Evolutionary conservation across 2,888 invertebrate genomes (phyloP), one percentile per base, ranked within the genome.

Genomic region (Cosmopolites sordidus): DNA sequence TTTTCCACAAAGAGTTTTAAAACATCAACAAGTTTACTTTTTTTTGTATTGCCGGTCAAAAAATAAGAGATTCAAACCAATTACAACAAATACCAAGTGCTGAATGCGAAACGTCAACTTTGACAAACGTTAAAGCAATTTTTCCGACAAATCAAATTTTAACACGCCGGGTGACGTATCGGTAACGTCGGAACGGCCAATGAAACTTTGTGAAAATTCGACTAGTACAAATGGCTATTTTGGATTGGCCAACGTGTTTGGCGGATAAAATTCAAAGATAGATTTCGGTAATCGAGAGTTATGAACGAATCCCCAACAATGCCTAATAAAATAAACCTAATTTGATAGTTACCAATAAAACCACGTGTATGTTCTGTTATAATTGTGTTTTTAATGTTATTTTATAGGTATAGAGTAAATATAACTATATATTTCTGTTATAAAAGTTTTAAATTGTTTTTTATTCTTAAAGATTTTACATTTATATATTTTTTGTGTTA

Each of bases 221-320:
- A 43, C 48, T 47, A 8, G 58, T 67, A 64, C 73, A 73, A 69
- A 70, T 73, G 73, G 71, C 72, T 56, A 15, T 38, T 43, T 55
- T 8, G 58, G 48, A 73, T 69, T 71, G 70, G 73, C 12, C n/a
- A 4, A 22, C 5, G 5, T 5, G n/a, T 9, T n/a, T 33, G n/a
- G 33, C 33, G 33, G n/a, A 33, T 12, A 12, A 33, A 33, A 12
- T 33, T 33, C 8, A 22, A 22, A 22, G n/a, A n/a, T n/a, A n/a
- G n/a, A n/a, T n/a, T n/a, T n/a, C n/a, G n/a, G n/a, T n/a, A n/a
- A n/a, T n/a, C n/a, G n/a, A n/a, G n/a, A n/a, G n/a, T n/a, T n/a
- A n/a, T n/a, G n/a, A n/a, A n/a, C n/a, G n/a, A n/a, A n/a, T n/a
- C n/a, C n/a, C n/a, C n/a, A n/a, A n/a, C n/a, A n/a, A n/a, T n/a